Evolutionary conservation across 2,797 vertebrate genomes (phyloP).

Genomic region (Anguilla marmorata): DNA sequence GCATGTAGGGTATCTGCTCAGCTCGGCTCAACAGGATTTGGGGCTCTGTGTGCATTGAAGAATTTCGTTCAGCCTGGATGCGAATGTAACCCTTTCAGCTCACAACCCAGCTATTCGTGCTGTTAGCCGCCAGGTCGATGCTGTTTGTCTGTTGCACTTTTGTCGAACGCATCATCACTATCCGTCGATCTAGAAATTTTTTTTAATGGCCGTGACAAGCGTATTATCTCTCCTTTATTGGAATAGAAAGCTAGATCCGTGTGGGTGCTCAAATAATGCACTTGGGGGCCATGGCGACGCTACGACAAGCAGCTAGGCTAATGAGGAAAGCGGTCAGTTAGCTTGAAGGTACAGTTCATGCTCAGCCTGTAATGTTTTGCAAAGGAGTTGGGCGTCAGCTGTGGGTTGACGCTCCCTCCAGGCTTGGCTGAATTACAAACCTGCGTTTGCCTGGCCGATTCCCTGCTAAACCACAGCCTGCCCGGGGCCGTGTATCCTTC

Average conservation of each 20-base stretch:
- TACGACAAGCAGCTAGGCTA: constrained; percentile 46
- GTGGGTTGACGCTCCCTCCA: not conserved
- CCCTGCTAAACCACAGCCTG: constrained; percentile 71
- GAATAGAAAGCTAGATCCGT: constrained; percentile 47
- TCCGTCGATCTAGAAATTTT: constrained; percentile 32
- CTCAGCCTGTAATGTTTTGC: constrained; percentile 43
- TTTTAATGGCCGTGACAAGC: not conserved
- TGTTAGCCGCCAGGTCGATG: constrained; percentile 76
- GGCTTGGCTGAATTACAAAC: constrained; percentile 59
- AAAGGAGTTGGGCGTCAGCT: constrained; percentile 26
- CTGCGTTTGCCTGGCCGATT: constrained; percentile 71
- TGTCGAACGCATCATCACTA: constrained; percentile 64
- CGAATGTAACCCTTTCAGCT: constrained; percentile 79
- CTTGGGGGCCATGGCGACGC: constrained; percentile 38
- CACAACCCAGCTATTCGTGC: constrained; percentile 69
- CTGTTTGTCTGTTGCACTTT: constrained; percentile 63
- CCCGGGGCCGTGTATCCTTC: constrained; percentile 56
- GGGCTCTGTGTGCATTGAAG: constrained; percentile 61
- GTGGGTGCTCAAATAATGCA: constrained; percentile 14
- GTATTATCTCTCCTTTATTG: constrained; percentile 33
- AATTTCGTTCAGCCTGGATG: constrained; percentile 68
- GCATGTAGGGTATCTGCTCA: constrained; percentile 72
- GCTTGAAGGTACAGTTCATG: constrained; percentile 46
- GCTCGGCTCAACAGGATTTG: constrained; percentile 83
- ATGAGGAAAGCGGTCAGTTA: constrained; percentile 31